Evolutionary conservation across 2,113 vertebrate species (phyloP).

Genomic region (Etheostoma spectabile): DNA sequence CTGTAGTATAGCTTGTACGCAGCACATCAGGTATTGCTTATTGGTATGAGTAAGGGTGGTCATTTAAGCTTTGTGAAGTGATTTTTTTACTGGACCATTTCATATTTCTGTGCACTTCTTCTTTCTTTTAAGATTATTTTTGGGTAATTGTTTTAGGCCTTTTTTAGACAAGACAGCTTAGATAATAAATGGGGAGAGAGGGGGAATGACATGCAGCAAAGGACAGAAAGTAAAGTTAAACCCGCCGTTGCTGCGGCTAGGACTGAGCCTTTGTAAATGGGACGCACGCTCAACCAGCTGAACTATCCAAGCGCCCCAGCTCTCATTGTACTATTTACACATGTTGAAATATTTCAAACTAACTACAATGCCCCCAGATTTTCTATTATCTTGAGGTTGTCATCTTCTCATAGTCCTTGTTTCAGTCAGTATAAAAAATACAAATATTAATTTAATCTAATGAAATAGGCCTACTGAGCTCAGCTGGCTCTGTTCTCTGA

Average conservation of each 20-base stretch:
- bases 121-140: no score
- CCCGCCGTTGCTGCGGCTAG: no score
- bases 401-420: neutral
- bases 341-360: neutral
- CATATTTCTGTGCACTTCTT: neutral
- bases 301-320: no score
- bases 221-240: no score
- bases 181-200: no score
- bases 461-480: neutral
- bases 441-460: neutral
- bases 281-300: no score
- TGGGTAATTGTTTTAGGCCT: no score
- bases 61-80: neutral
- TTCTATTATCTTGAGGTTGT: neutral
- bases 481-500: slow-evolving; percentile 7
- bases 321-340: neutral
- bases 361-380: neutral
- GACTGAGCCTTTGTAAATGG: no score
- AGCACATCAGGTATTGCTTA: neutral
- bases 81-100: neutral
- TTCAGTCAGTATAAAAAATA: neutral
- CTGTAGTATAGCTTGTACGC: no score
- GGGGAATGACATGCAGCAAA: no score
- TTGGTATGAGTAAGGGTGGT: neutral
- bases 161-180: no score